A percentile compares a stretch with the other conserved stretches of the same genome.
Conservation (phyloP, 92 coral and sea anemone genomes). For the Bergia sp. region DNA sequence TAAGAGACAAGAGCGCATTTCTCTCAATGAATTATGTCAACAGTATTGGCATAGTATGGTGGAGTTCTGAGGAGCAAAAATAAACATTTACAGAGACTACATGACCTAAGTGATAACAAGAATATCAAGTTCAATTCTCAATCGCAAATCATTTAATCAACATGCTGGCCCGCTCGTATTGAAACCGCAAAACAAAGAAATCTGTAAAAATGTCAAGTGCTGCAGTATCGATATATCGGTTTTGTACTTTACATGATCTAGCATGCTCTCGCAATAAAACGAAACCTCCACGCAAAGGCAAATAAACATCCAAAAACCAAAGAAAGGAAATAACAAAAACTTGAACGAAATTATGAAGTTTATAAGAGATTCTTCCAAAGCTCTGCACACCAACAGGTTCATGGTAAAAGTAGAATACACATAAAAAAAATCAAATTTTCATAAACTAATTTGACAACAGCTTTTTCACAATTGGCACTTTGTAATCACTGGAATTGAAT, state of each 20-base stretch:
- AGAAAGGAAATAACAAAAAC: background rate
- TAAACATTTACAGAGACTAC: constrained; percentile 39
- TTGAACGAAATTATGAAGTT: background rate
- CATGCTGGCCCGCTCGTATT: constrained; percentile 19
- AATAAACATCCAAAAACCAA: background rate
- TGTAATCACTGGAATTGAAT: constrained; percentile 36
- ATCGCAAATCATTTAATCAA: constrained; percentile 29
- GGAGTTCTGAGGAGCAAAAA: background rate
- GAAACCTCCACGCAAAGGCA: background rate
- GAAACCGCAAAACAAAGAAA: constrained; percentile 23
- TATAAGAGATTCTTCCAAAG: background rate
- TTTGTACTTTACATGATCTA: background rate
- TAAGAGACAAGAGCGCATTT: background rate
- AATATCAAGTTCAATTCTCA: constrained; percentile 38
- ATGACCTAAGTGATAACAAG: constrained; percentile 18
- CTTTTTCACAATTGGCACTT: constrained; percentile 27
- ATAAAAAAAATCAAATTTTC: background rate
- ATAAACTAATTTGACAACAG: constrained; percentile 8
- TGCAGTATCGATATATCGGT: background rate
- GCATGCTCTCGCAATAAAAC: background rate
- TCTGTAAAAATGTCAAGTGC: constrained; percentile 1
- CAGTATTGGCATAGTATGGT: background rate
- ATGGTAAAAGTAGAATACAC: background rate
- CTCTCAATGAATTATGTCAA: constrained; percentile 2
- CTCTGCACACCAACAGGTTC: background rate